These are phyloP conservation scores for Stenodema calcarata DNA, from an alignment of 2,888 invertebrate genomes.

Conservation along the genomic window DNA sequence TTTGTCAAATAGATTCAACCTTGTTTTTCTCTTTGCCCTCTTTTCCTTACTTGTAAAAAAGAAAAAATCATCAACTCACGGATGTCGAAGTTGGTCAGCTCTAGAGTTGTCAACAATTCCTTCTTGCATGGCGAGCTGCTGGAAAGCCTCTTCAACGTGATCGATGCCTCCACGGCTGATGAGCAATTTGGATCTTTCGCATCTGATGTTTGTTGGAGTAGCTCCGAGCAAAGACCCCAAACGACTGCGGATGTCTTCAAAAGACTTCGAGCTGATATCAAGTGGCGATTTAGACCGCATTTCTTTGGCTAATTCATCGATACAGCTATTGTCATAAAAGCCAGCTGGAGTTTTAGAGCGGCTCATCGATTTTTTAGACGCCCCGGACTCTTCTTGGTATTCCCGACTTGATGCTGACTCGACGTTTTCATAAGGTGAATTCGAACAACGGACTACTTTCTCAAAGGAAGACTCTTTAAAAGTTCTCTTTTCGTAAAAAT, in stretches of 20 bases:
- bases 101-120: conserved; percentile 17
- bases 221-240: conserved; percentile 41
- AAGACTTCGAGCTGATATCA: conserved; percentile 38
- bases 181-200: neutral
- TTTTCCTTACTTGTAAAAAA: neutral
- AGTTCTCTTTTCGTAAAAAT: conserved; percentile 46
- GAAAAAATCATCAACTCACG: neutral
- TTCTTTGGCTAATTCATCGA: neutral
- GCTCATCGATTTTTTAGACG: neutral
- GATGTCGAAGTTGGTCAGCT: neutral
- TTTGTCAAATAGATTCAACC: too few relatives aligned
- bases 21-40: neutral
- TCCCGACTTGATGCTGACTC: conserved; percentile 49
- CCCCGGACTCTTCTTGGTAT: conserved; percentile 37
- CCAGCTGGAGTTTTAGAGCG: conserved; percentile 45
- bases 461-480: conserved; percentile 50
- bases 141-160: conserved; percentile 44
- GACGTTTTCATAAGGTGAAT: conserved; percentile 53
- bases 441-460: conserved; percentile 33
- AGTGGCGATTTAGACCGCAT: neutral
- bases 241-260: conserved; percentile 24
- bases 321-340: conserved; percentile 50
- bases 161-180: conserved; percentile 6
- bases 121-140: conserved; percentile 38
- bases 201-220: neutral